Base-by-base conservation (phyloP, 1,140 invertebrate genomes). In the Orussus abietinus region DNA sequence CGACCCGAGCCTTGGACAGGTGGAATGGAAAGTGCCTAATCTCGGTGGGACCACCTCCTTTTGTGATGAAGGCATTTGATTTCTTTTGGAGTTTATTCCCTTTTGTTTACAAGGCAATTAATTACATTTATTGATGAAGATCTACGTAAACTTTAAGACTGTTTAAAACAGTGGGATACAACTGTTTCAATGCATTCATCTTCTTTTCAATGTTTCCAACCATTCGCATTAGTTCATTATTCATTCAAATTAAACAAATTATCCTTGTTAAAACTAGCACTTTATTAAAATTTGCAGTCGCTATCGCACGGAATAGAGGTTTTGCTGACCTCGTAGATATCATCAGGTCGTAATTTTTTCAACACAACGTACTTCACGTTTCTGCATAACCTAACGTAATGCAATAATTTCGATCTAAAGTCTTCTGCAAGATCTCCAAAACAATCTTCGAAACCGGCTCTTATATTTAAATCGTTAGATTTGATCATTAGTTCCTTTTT, bases 371-470 rank as follows among this genome's bases (percentile, higher is more conserved):
- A 38, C 13, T 60, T 60, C 5, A 53, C 41, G 11, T 30, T 57
- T 13, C 38, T 59, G 28, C 61, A 62, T 1, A 62, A 39, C 5
- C 33, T 42, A 6, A 60, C 51, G 18, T 62, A 62, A 37, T 49
- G 47, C 22, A 38, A 33, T 18, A 64, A 21, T 22, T 44, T 55
- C 3, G 33, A 19, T 22, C 47, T 41, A 3, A 64, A 52, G 13
- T 57, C 45, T 1, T 41, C n/a, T 14, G 48, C 46, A 5, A 60
- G 25, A 18, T 53, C 34, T 3, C 31, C 25, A 3, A 54, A 38
- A 4, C 20, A 37, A 34, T 42, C 32, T 9, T 33, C 14, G 13
- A 11, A 22, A 13, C 6, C 33, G 31, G 22, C 21, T 28, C 28
- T 11, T 21, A 20, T 22, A 32, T 25, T 5, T 21, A 20, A 6